These are phyloP conservation scores for Chrysolina haemoptera DNA, from an alignment of 2,888 invertebrate species.

Conservation along the genomic window DNA sequence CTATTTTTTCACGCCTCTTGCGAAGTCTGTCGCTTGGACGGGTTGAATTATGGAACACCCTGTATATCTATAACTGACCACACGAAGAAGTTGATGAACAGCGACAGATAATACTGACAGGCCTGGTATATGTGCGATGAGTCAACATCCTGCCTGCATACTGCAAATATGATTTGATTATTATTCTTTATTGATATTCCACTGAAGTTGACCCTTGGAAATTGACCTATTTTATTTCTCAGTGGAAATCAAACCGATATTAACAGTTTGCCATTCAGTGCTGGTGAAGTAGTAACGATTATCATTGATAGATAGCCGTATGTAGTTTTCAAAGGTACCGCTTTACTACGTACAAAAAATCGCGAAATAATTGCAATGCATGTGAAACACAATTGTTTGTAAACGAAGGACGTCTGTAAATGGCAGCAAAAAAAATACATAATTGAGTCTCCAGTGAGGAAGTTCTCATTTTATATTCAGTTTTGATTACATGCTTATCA, in stretches of 20 bases:
- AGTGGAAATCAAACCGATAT: constrained; percentile 19
- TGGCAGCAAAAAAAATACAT: constrained; percentile 37
- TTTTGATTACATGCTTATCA: constrained; percentile 43
- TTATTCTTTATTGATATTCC: constrained; percentile 28
- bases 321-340: constrained; percentile 30
- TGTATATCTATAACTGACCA: background rate
- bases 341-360: constrained; percentile 25
- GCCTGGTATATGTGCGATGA: constrained; percentile 4
- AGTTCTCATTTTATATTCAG: constrained; percentile 38
- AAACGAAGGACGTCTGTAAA: constrained; percentile 38
- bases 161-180: constrained; percentile 21
- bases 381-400: constrained; percentile 38
- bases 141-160: constrained; percentile 25
- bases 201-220: constrained; percentile 21
- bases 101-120: background rate
- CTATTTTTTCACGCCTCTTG: no score
- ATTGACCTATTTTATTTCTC: constrained; percentile 26
- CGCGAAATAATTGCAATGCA: constrained; percentile 39
- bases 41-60: no score
- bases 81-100: background rate
- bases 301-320: constrained; percentile 15
- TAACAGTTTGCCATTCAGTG: constrained; percentile 12
- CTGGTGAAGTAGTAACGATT: background rate
- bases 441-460: constrained; percentile 35
- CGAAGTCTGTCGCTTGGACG: no score